Evolutionary conservation across 2,888 invertebrate genomes (phyloP), one percentile per base, ranked within the genome.

Genomic region (Papilio elwesi): DNA sequence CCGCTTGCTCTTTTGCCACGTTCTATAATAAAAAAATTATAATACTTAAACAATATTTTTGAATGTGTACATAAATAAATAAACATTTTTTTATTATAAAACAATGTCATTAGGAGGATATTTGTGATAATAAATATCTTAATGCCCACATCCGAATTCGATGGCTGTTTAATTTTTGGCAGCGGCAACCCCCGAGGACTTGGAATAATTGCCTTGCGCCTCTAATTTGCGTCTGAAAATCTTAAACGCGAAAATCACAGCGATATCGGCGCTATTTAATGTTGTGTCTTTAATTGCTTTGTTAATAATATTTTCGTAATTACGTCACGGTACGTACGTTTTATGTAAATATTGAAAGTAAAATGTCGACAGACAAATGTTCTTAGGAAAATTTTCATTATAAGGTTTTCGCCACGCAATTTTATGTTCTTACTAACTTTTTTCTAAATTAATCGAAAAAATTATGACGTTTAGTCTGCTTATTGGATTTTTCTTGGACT

Each of bases 241-340:
- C 16, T 59, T 48, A 9, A 43, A 43, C 43, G 59, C 38, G 59
- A 62, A 43, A 62, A 62, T 62, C 59, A 43, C 10, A 43, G 13
- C 57, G 38, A 62, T 43, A 62, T 62, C 59, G 59, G n/a, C 38
- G 43, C 5, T n/a, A 62, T 62, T 43, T 62, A 43, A 62, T 43
- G 36, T 59, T 36, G 43, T n/a, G 43, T 38, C 13, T 11, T 62
- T 43, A 62, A 62, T 62, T 62, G 59, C 26, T 43, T 43, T 62
- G 38, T 9, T 59, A 59, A 59, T 38, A 15, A 15, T 43, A 43
- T 15, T 43, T 43, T 62, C 15, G 9, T 7, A 15, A 62, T 43
- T 43, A 43, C n/a, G 13, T 57, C 38, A 59, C 36, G 26, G 26
- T 12, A 13, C 43, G 8, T 43, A 55, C 26, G 3, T 55, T 55